Evolutionary conservation across 92 coral and sea anemone species (phyloP), one percentile per base, ranked within the genome.

Genomic region (Porites lobata): DNA sequence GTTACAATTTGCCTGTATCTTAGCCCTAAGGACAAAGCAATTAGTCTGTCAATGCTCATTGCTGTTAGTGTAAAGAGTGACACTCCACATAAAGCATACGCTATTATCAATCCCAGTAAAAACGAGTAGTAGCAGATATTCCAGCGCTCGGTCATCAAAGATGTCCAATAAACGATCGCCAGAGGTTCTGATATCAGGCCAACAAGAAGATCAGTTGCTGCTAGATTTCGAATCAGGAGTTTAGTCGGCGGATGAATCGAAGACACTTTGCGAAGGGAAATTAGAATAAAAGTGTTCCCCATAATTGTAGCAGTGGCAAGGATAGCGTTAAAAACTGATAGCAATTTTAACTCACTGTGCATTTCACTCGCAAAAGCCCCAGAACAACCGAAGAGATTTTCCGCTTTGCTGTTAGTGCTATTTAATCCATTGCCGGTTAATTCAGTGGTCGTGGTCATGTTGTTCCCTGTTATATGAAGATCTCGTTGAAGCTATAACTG

Each of bases 1-100:
- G 72, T 67, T 15, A 67, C 72, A 24, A 67, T 24, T 22, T 67
- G 72, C 26, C 72, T 22, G 72, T 67, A 67, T 67, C 72, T 22
- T 10, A 67, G 38, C 17, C 72, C 47, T 50, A 67, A 67, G 5
- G 72, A 67, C 38, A 67, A 14, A 15, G 72, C 72, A 14, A 67
- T 38, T 8, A 67, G 50, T 11, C 26, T 67, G 38, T 67, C 72
- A 2, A 67, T 14, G 72, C 72, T 67, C 72, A 67, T 67, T 21
- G 72, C 72, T 6, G 72, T 67, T 13, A 67, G 15, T 1, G 72
- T 67, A 8, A 67, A 67, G 8, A 67, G 47, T 2, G 72, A 67
- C 38, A 67, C 43, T 22, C 72, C 72, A 67, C 72, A 67, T 67
- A 67, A 67, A 8, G 17, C 50, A 8, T 67, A 67, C 6, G 50